These are phyloP conservation scores for Heliothis subflexa DNA, from an alignment of 1,140 invertebrate genomes.

Conservation along the genomic window DNA sequence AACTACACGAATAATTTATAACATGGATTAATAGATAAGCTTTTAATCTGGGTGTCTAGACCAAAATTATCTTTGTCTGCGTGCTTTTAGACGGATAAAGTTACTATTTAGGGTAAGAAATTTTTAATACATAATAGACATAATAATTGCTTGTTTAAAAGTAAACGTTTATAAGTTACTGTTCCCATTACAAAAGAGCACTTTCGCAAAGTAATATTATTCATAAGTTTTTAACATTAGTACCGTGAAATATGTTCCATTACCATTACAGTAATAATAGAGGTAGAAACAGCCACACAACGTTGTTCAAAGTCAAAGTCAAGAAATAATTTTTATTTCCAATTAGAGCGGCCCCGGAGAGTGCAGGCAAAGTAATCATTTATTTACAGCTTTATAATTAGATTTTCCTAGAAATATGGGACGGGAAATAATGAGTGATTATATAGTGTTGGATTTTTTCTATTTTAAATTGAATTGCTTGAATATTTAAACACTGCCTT, in stretches of 20 bases:
- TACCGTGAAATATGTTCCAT: slow-evolving; percentile 16
- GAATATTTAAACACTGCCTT: no score
- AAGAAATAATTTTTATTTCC: slow-evolving; percentile 26
- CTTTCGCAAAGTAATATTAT: background rate
- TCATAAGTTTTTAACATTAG: background rate
- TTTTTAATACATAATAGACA: no score
- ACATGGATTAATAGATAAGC: no score
- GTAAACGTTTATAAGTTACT: no score
- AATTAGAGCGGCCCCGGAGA: background rate
- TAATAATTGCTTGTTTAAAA: no score
- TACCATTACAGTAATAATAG: background rate
- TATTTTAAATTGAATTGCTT: background rate
- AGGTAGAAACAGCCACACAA: background rate
- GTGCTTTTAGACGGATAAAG: no score
- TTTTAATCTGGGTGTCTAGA: no score
- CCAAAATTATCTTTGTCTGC: no score
- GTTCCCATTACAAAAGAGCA: background rate
- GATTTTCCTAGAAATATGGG: background rate
- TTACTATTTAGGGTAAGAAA: no score
- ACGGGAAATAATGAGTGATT: slow-evolving; percentile 7
- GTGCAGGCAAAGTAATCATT: slow-evolving; percentile 6
- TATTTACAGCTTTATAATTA: slow-evolving; percentile 33
- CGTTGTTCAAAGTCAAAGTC: no score
- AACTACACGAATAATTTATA: no score
- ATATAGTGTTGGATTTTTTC: background rate